Evolutionary conservation across 2,888 invertebrate species (phyloP).

Genomic region (Drepanosiphum platanoidis): DNA sequence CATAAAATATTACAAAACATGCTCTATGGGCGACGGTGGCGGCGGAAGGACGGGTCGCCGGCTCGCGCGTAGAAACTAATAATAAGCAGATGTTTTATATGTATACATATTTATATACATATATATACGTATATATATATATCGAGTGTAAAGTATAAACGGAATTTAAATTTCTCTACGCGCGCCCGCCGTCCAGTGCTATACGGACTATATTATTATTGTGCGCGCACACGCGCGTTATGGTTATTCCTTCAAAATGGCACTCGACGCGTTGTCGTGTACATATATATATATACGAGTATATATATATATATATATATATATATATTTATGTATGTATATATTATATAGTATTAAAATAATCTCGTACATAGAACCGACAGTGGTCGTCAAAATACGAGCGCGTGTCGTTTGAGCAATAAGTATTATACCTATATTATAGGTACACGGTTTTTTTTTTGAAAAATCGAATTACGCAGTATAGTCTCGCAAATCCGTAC

Average conservation of each 20-base stretch:
- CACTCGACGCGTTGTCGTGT: conserved; percentile 28
- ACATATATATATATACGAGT: neutral
- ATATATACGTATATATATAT: too few species aligned
- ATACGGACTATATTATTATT: neutral
- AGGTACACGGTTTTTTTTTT: too few species aligned
- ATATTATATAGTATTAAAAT: neutral
- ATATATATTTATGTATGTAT: neutral
- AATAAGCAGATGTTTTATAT: conserved; percentile 53
- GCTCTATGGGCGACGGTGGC: neutral
- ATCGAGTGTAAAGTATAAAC: conserved; percentile 26
- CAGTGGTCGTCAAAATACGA: conserved; percentile 39
- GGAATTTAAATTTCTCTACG: conserved; percentile 48
- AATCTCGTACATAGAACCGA: neutral
- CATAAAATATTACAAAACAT: conserved; percentile 4
- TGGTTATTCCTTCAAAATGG: conserved; percentile 34
- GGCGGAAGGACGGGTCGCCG: conserved; percentile 21
- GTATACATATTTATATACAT: too few species aligned
- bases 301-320: neutral
- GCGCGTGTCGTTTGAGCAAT: neutral
- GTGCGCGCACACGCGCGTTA: conserved; percentile 2
- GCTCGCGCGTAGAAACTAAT: conserved; percentile 35
- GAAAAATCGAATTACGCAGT: too few species aligned
- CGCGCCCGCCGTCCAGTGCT: neutral
- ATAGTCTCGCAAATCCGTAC: too few species aligned
- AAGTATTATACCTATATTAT: too few species aligned